Conservation (phyloP, 2,888 invertebrate genomes). For the Leptarthrus brevirostris region DNA sequence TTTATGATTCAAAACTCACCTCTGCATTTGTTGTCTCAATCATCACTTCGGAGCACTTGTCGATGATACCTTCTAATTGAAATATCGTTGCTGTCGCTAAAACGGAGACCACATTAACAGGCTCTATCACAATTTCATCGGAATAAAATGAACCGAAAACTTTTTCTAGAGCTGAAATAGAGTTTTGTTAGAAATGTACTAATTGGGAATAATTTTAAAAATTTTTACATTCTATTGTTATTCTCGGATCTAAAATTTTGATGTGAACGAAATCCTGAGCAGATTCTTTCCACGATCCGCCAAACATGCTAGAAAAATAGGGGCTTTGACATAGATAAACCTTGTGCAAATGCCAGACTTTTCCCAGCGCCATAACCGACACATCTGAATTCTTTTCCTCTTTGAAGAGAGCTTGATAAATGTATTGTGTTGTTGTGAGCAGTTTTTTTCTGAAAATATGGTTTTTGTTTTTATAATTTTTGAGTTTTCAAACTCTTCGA, state of each 20-base stretch:
- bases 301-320: conserved; percentile 85
- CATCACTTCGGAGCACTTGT: conserved; percentile 80
- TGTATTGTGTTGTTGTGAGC: conserved; percentile 79
- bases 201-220: conserved; percentile 2
- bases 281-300: conserved; percentile 81
- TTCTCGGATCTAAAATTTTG: conserved; percentile 77
- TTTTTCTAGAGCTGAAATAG: conserved; percentile 72
- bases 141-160: conserved; percentile 82
- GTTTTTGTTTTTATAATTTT: conserved; percentile 51
- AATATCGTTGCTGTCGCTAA: conserved; percentile 80
- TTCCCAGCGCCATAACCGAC: conserved; percentile 76
- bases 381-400: conserved; percentile 82
- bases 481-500: no score
- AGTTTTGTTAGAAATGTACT: conserved; percentile 28
- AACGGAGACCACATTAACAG: conserved; percentile 74
- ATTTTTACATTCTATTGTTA: conserved; percentile 74
- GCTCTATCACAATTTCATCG: conserved; percentile 78
- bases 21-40: conserved; percentile 77
- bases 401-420: conserved; percentile 80
- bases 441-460: conserved; percentile 71
- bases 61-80: conserved; percentile 78
- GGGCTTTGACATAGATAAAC: conserved; percentile 84
- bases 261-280: conserved; percentile 74
- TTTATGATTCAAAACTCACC: conserved; percentile 59
- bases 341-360: conserved; percentile 81